Conservation (phyloP, 1,140 invertebrate genomes). For the Trichonephila clavipes region DNA sequence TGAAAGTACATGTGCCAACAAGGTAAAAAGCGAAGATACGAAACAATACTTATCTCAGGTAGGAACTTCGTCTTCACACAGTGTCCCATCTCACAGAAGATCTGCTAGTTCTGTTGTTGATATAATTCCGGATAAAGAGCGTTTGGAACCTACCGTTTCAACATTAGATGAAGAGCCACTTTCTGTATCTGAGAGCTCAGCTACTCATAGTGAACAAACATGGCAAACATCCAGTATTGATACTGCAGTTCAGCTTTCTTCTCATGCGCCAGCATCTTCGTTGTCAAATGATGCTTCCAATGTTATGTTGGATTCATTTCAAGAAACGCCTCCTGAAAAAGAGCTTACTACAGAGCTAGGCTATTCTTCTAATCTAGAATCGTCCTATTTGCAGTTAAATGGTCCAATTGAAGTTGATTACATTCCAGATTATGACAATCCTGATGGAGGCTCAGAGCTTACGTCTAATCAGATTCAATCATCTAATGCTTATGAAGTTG, state of each 20-base stretch:
- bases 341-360: constrained; percentile 61
- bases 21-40: constrained; percentile 27
- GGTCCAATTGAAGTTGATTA: constrained; percentile 84
- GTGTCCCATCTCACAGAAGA: constrained; percentile 49
- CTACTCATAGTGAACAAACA: constrained; percentile 77
- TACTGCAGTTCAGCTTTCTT: constrained; percentile 76
- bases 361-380: neutral
- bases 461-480: constrained; percentile 44
- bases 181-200: constrained; percentile 78
- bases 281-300: constrained; percentile 23
- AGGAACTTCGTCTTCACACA: neutral
- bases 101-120: constrained; percentile 65
- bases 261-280: constrained; percentile 9
- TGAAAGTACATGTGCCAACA: neutral
- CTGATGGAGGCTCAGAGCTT: constrained; percentile 69
- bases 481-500: constrained; percentile 51
- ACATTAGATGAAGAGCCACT: constrained; percentile 72
- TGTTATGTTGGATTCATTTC: constrained; percentile 33
- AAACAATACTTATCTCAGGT: neutral
- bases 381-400: constrained; percentile 79
- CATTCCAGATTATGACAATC: constrained; percentile 82
- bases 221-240: constrained; percentile 77
- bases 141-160: constrained; percentile 25
- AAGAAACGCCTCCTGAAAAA: constrained; percentile 64
- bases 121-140: constrained; percentile 58